Base-by-base conservation (phyloP, 1,140 invertebrate species). In the Drosophila malerkotliana region DNA sequence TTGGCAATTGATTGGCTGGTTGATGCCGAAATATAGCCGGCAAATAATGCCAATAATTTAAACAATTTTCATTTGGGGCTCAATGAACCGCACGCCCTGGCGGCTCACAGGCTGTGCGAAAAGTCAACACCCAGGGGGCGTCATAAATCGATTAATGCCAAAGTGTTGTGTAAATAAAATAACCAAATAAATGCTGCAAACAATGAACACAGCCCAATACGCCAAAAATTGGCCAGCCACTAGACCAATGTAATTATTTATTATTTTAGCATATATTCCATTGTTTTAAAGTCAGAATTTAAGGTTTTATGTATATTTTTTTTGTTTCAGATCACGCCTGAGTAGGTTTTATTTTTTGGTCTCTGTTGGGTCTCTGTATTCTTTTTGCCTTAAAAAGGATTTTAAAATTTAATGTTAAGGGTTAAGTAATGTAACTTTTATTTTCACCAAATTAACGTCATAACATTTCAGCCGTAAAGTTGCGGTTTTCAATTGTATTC, bases 131-230 rank as follows among this genome's bases (percentile, higher is more conserved):
- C 34, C 78, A 52, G 39, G 58, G 68, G 81, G 68, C 57, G 39
- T 18, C 78, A 75, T 78, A 81, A 85, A 87, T 87, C 74, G 69
- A 87, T 81, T 75, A 84, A 84, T 77, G 73, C 57, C 77, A 63
- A 77, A 87, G 83, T 85, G 60, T 78, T 87, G 37, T 74, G 78
- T 37, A 81, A 87, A 81, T 77, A 87, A 68, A 81, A 59, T 56
- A 37, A 54, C 18, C 28, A 45, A 68, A 69, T 48, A 69, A 37
- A 62, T 52, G 24, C 26, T 49, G 44, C 39, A 14, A 49, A 32
- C 28, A 37, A 28, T n/a, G 10, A 18, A 1, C 54, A 26, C 14
- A 15, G 12, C 21, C 21, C 21, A 3, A 21, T 21, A 21, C 21
- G 21, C 21, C 21, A 21, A 21, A 21, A 21, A 21, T 21, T 21